Conservation (phyloP, 2,888 invertebrate genomes). For the Agrotis puta region DNA sequence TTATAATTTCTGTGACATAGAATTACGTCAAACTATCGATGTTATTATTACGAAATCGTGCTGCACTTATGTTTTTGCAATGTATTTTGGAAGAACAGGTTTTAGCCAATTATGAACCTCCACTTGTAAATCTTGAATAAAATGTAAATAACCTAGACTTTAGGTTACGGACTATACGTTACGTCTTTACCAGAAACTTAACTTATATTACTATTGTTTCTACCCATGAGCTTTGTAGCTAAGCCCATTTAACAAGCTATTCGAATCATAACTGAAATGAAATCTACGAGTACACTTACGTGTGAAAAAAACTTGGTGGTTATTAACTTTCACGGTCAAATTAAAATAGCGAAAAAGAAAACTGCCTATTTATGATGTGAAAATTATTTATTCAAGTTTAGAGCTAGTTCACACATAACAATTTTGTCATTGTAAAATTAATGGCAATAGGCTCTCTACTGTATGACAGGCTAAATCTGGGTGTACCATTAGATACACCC, state of each 20-base stretch:
- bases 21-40: background rate
- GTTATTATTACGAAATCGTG: conserved; percentile 13
- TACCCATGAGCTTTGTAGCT: background rate
- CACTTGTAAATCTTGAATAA: background rate
- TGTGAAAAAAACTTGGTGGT: background rate
- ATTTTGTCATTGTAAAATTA: no score
- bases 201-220: background rate
- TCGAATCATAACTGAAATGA: background rate
- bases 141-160: background rate
- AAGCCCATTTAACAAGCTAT: no score
- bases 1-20: conserved; percentile 13
- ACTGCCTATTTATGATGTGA: background rate
- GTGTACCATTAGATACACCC: no score
- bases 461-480: no score
- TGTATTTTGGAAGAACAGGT: background rate
- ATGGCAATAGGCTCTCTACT: no score
- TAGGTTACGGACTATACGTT: no score
- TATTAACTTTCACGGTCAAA: background rate
- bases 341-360: background rate
- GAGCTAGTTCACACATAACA: no score
- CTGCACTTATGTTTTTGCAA: background rate
- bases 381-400: background rate
- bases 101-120: background rate
- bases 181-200: background rate
- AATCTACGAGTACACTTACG: background rate